Evolutionary conservation across 1,140 invertebrate genomes (phyloP).

Genomic region (Fragariocoptes setiger): DNA sequence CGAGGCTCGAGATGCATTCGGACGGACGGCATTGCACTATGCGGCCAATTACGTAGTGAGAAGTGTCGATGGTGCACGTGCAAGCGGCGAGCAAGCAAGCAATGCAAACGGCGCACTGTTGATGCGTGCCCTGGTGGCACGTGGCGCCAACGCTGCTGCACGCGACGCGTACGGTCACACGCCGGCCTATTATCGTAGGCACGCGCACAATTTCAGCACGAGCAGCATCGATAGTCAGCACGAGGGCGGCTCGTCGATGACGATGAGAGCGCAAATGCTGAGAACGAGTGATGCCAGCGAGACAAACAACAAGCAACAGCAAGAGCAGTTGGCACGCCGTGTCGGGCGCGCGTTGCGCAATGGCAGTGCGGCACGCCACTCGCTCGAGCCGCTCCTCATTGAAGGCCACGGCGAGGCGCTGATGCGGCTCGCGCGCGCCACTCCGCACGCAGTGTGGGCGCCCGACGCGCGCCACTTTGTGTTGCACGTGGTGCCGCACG

Average conservation of each 20-base stretch:
- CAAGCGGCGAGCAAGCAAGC: background rate
- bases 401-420: background rate
- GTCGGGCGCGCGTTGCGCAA: no score
- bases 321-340: no score
- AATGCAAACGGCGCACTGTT: background rate
- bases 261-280: no score
- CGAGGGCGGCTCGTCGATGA: no score
- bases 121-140: background rate
- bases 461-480: background rate
- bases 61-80: background rate
- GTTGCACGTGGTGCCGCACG: background rate
- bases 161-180: background rate
- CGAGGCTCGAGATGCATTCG: slow-evolving; percentile 33
- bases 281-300: no score
- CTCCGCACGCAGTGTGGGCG: background rate
- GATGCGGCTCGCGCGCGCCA: background rate
- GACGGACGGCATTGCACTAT: slow-evolving; percentile 55
- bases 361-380: no score
- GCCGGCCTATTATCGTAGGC: background rate
- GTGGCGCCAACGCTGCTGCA: background rate
- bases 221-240: no score
- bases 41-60: slow-evolving; percentile 25
- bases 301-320: no score
- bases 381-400: no score
- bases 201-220: background rate